A percentile compares a stretch with the other conserved stretches of the same genome.
These are phyloP conservation scores for Lasiurus borealis DNA, from an alignment of 2,113 vertebrate species.

Conservation along the genomic window DNA sequence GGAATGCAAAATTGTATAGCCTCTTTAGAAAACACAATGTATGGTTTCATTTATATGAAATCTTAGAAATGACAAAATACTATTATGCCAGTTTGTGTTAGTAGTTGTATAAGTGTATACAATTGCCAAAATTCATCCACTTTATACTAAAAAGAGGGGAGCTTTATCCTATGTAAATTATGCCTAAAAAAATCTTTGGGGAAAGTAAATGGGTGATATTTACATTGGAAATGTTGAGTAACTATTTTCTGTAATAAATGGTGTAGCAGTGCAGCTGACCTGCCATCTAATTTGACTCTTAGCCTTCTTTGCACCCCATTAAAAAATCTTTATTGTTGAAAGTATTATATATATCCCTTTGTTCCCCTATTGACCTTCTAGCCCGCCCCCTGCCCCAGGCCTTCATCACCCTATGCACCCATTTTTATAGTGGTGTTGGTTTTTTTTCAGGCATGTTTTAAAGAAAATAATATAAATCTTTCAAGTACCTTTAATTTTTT, in stretches of 20 bases:
- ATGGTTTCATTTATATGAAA: neutral
- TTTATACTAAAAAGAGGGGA: neutral
- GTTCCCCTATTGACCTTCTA: no score
- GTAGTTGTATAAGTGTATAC: neutral
- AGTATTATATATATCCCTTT: no score
- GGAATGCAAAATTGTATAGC: neutral
- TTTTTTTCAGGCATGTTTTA: neutral
- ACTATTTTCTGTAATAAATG: neutral
- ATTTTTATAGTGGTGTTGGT: no score
- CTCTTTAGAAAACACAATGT: neutral
- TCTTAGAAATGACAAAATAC: neutral
- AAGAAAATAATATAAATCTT: conserved; percentile 12
- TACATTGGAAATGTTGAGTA: neutral
- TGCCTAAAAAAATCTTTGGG: neutral
- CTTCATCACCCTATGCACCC: no score
- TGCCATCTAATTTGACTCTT: neutral
- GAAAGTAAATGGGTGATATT: neutral
- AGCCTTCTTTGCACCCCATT: neutral
- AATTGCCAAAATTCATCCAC: neutral
- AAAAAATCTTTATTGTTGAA: no score
- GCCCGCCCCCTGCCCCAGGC: no score
- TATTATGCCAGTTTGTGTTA: neutral
- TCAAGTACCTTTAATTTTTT: neutral
- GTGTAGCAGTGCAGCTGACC: neutral
- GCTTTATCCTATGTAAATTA: neutral